These are phyloP conservation scores for Pentalonia nigronervosa DNA, from an alignment of 1,140 invertebrate species.

Conservation along the genomic window DNA sequence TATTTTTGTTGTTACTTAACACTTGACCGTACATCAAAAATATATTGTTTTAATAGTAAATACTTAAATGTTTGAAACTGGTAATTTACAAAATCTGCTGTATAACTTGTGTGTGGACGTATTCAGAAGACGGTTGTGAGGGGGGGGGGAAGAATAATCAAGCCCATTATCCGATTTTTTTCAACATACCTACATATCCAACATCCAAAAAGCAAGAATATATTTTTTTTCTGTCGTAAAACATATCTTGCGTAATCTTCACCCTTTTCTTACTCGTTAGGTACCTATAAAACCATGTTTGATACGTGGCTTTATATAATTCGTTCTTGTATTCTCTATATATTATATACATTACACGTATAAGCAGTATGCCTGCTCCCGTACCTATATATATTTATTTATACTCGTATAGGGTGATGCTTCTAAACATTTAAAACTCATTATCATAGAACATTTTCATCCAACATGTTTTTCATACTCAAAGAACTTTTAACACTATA, in stretches of 20 bases:
- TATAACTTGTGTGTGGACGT: neutral
- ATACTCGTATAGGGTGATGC: neutral
- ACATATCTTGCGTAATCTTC: neutral
- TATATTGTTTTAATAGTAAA: neutral
- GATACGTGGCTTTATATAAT: neutral
- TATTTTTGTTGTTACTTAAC: neutral
- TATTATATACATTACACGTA: too few relatives aligned
- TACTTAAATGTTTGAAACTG: neutral
- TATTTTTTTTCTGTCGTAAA: neutral
- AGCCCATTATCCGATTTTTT: neutral
- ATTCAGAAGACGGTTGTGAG: neutral
- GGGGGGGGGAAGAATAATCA: neutral
- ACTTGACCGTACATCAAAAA: neutral
- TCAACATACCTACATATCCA: neutral
- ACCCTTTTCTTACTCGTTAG: neutral
- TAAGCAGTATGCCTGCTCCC: too few relatives aligned
- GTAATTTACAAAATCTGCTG: neutral
- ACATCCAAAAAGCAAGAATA: neutral
- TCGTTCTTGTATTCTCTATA: neutral
- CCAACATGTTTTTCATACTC: neutral
- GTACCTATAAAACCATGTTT: neutral
- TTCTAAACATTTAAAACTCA: neutral
- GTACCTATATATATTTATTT: too few relatives aligned
- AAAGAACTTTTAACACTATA: neutral
- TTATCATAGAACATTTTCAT: neutral